phyloP scores from a whole-genome alignment of 2,888 invertebrate genomes.

The Cantharis lateralis region DNA sequence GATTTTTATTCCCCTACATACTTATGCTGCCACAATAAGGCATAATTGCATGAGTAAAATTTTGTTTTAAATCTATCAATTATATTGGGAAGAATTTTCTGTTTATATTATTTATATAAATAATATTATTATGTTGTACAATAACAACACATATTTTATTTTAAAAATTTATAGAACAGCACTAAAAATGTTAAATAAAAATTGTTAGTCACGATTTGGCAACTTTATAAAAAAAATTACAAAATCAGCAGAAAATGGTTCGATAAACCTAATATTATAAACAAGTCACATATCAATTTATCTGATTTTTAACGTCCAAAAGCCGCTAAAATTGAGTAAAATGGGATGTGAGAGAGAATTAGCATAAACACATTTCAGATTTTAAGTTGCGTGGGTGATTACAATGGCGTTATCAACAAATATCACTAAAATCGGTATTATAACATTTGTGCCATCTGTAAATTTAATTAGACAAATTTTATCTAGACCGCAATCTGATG shows the following conservation, averaged over 20 bases:
- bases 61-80: not conserved
- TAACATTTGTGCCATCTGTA: not conserved
- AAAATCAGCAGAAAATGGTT: not conserved
- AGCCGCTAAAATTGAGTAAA: not conserved
- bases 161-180: not conserved
- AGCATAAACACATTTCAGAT: not conserved
- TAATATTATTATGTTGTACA: too few relatives aligned
- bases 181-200: not conserved
- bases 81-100: too few relatives aligned
- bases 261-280: not conserved
- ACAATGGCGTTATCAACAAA: not conserved
- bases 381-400: not conserved
- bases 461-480: not conserved
- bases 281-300: not conserved
- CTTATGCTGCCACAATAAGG: not conserved
- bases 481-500: not conserved
- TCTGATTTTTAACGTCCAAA: not conserved
- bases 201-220: not conserved
- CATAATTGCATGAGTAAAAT: not conserved
- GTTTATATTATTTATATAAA: not conserved
- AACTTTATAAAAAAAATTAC: not conserved
- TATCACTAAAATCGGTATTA: not conserved
- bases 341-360: not conserved
- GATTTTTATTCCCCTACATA: not conserved
- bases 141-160: not conserved